Base-by-base conservation (phyloP, 1,140 invertebrate genomes). In the Microplitis demolitor region DNA sequence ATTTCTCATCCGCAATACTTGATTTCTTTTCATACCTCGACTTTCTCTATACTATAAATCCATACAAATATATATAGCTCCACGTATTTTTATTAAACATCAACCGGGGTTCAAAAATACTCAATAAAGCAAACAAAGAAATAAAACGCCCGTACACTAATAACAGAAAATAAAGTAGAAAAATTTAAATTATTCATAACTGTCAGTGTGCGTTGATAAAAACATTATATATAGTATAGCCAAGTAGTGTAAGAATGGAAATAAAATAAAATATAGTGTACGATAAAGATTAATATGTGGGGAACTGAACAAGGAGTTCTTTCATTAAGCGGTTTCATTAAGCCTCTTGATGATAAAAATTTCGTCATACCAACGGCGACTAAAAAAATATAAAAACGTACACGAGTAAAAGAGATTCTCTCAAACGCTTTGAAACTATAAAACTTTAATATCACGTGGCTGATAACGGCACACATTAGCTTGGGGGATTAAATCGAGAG, bases 241-340 rank as follows among this genome's bases (percentile, higher is more conserved):
- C 4, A 13, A 14, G 14, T 31, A 35, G 34, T 6, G 60, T 35
- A 35, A 56, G n/a, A 16, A 24, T 56, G n/a, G 5, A 16, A 13
- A 8, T 56, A 24, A 37, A n/a, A 64, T 64, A 39, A 64, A 45
- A 45, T 11, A 64, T 39, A 64, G 35, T 5, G 34, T 3, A 69
- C 33, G 16, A 58, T 14, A 33, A 37, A 67, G 50, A 14, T 24
- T 16, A 53, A 58, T 73, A 67, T 62, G 56, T 71, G 69, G 67
- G 33, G 62, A 33, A 66, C 73, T 73, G 78, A 83, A 85, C 82
- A 84, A 85, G 79, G 77, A 77, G 77, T 73, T 82, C 83, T 84
- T 84, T 84, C 82, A 83, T 83, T 80, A 71, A 69, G 70, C 14
- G 68, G 50, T 63, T 69, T 75, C 69, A 37, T 72, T 37, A 66